Conservation (phyloP, 2,113 vertebrate genomes). For the Cephalopholis sonnerati region DNA sequence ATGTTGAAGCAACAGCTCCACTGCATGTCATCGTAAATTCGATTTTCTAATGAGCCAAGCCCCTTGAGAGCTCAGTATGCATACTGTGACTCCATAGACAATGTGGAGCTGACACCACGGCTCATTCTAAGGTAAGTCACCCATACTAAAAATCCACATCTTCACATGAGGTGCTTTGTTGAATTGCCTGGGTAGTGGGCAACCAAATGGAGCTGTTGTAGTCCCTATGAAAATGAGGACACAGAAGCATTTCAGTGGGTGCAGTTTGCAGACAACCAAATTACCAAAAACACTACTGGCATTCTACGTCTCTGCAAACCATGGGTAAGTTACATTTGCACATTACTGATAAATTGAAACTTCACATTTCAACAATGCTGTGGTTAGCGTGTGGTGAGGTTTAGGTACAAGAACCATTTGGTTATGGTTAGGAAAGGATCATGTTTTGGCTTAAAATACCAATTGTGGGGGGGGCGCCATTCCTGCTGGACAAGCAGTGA, state of each 20-base stretch:
- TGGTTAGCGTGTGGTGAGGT: too few species aligned
- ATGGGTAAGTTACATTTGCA: too few species aligned
- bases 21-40: slow-evolving; percentile 41
- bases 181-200: slow-evolving; percentile 15
- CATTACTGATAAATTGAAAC: too few species aligned
- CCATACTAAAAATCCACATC: slow-evolving; percentile 22
- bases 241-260: neutral
- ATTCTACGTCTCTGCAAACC: too few species aligned
- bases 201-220: slow-evolving; percentile 4
- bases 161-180: slow-evolving; percentile 31
- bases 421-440: too few species aligned
- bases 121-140: slow-evolving; percentile 42
- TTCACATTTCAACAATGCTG: too few species aligned
- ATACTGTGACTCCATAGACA: slow-evolving; percentile 30
- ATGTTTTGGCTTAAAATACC: too few species aligned
- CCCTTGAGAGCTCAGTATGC: slow-evolving; percentile 30
- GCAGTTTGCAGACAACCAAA: neutral
- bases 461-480: too few species aligned
- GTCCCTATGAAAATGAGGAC: neutral
- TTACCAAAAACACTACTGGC: too few species aligned
- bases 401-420: too few species aligned
- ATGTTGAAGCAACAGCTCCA: slow-evolving; percentile 26
- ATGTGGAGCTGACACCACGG: slow-evolving; percentile 7
- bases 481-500: too few species aligned
- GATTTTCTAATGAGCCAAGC: slow-evolving; percentile 49